These are phyloP conservation scores for Cantharis nigra DNA, from an alignment of 2,888 invertebrate species.

Conservation along the genomic window DNA sequence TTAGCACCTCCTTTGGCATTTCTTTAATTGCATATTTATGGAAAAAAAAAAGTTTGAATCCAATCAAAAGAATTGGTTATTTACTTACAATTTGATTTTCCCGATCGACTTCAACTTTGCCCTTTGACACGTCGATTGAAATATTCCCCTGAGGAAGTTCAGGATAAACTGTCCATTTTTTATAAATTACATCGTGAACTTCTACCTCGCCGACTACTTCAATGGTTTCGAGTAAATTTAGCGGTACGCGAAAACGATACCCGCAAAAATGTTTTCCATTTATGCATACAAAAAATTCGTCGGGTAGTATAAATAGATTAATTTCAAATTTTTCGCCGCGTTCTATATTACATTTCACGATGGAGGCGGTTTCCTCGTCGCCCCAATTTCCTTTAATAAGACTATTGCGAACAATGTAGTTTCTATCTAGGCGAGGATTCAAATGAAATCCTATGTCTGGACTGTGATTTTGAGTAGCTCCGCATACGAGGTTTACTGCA, in stretches of 20 bases:
- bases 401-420: slow-evolving; percentile 78
- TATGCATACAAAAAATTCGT: slow-evolving; percentile 69
- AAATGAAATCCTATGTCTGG: slow-evolving; percentile 72
- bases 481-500: slow-evolving; percentile 65
- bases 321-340: slow-evolving; percentile 60
- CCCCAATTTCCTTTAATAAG: slow-evolving; percentile 73
- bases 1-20: not conserved
- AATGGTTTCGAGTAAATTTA: slow-evolving; percentile 60
- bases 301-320: slow-evolving; percentile 64
- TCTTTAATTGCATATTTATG: not conserved
- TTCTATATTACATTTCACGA: slow-evolving; percentile 57
- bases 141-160: slow-evolving; percentile 25
- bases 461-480: slow-evolving; percentile 34
- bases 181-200: slow-evolving; percentile 20
- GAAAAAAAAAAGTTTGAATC: not conserved
- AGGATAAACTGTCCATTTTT: slow-evolving; percentile 43
- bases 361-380: slow-evolving; percentile 70
- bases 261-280: slow-evolving; percentile 76
- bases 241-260: slow-evolving; percentile 69
- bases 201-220: slow-evolving; percentile 62
- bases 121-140: not conserved
- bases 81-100: not conserved
- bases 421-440: slow-evolving; percentile 78
- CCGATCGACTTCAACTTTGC: not conserved
- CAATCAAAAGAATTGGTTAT: not conserved